Evolutionary conservation across 2,888 invertebrate genomes (phyloP), one percentile per base, ranked within the genome.

Genomic region (Pycnomerus fuliginosus): DNA sequence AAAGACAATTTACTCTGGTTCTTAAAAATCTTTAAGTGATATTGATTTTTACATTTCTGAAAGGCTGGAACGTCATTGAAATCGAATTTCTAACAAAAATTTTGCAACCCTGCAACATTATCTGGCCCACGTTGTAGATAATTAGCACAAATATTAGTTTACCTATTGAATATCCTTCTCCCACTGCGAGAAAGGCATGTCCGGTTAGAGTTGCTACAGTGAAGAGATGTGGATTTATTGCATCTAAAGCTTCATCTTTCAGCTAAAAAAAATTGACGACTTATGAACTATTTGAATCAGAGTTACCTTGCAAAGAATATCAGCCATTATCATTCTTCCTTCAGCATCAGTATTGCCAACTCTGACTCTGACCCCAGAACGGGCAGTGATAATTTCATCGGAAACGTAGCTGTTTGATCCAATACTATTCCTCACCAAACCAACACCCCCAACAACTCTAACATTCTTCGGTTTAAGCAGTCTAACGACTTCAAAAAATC

Each of bases 281-380:
- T 24, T 16, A 30, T 12, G 32, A 7, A 20, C 5, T 20, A 20
- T 20, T n/a, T n/a, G n/a, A n/a, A n/a, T n/a, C n/a, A n/a, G n/a
- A 59, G 78, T 78, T 74, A 86, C 83, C 72, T 81, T 81, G 64
- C 85, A 88, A 16, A 95, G 78, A 15, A 90, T 83, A 76, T 95
- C 94, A 23, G 87, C 86, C 92, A 95, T 92, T 28, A 87, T 87
- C 87, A 94, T 86, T 42, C 95, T 79, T 1, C 96, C 96, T 74
- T 97, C 96, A 33, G 95, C 94, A 75, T 97, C 96, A 2, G 96
- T 96, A 74, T 97, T 96, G 39, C 89, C 90, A 31, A 97, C 80
- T 43, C 95, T 81, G 36, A 95, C 83, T 45, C 90, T 77, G n/a
- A 80, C 79, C 2, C 93, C 92, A 50, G 89, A 85, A 40, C 94